These are phyloP conservation scores for Otocyon megalotis DNA, from an alignment of 2,113 vertebrate species.

Conservation along the genomic window DNA sequence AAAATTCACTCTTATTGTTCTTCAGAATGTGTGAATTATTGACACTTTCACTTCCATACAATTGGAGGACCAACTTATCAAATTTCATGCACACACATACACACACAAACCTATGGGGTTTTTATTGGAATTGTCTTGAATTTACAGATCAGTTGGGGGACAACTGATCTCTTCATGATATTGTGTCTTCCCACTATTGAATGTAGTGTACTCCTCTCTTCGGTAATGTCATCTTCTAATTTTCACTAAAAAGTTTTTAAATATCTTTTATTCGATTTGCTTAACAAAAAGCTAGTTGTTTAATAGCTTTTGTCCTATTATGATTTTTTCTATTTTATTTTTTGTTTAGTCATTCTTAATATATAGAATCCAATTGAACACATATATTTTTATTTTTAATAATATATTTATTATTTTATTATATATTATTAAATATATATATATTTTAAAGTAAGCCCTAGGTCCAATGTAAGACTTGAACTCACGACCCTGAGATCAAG, in stretches of 20 bases:
- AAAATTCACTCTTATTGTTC: not conserved
- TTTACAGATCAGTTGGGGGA: not conserved
- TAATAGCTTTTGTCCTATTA: not conserved
- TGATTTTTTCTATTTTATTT: not conserved
- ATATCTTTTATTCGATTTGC: not conserved
- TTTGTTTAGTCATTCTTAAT: not conserved
- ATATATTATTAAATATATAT: too few species aligned
- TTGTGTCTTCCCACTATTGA: not conserved
- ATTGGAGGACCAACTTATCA: not conserved
- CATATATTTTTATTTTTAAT: not conserved
- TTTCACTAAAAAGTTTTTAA: not conserved
- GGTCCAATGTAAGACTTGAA: not conserved
- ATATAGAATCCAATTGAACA: not conserved
- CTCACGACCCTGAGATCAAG: not conserved
- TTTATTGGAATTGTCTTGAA: not conserved
- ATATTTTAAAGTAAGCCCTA: not conserved
- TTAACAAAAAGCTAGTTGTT: constrained; percentile 8
- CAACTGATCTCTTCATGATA: not conserved
- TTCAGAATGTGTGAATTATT: not conserved
- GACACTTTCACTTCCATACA: not conserved
- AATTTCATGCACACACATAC: not conserved
- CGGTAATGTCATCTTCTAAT: not conserved
- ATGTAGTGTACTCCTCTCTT: not conserved
- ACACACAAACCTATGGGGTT: not conserved
- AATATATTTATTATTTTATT: not conserved